Conservation (phyloP, 2,888 invertebrate genomes). For the Ditylenchus weischeri region DNA sequence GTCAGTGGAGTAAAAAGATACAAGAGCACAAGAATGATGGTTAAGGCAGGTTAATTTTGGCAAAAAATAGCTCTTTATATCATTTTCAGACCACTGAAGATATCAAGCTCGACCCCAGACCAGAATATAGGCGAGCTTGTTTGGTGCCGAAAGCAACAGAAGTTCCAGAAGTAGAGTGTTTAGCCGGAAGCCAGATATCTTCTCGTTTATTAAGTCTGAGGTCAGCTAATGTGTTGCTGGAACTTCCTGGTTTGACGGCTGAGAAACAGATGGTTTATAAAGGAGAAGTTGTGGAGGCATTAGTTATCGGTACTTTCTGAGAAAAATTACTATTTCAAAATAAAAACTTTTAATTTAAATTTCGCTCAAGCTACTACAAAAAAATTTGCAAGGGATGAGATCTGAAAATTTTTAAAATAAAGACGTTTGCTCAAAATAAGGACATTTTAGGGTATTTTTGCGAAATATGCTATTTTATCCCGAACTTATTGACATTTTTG, state of each 20-base stretch:
- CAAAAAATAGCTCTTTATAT: background rate
- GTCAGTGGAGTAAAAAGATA: slow-evolving; percentile 34
- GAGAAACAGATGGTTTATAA: slow-evolving; percentile 14
- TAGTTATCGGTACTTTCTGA: slow-evolving; percentile 37
- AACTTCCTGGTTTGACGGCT: slow-evolving; percentile 65
- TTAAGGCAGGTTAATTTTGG: slow-evolving; percentile 30
- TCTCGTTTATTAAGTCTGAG: slow-evolving; percentile 78
- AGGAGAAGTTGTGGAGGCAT: slow-evolving; percentile 40
- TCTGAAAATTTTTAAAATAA: too few species aligned
- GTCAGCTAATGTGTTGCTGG: slow-evolving; percentile 74
- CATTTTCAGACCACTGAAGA: slow-evolving; percentile 34
- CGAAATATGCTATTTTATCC: too few species aligned
- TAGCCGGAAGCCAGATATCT: slow-evolving; percentile 82
- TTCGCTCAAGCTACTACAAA: too few species aligned
- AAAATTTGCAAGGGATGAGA: too few species aligned
- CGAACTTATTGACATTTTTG: too few species aligned
- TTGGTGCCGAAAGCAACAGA: slow-evolving; percentile 20
- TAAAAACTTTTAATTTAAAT: too few species aligned
- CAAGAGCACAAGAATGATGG: slow-evolving; percentile 33
- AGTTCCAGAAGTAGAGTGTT: slow-evolving; percentile 59
- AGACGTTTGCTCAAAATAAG: too few species aligned
- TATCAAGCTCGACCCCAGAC: slow-evolving; percentile 45
- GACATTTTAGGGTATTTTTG: too few species aligned
- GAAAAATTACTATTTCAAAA: too few species aligned
- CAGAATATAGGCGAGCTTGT: slow-evolving; percentile 49